These are phyloP conservation scores for Gymnorhina tibicen DNA, from an alignment of 2,113 vertebrate species.

Conservation along the genomic window DNA sequence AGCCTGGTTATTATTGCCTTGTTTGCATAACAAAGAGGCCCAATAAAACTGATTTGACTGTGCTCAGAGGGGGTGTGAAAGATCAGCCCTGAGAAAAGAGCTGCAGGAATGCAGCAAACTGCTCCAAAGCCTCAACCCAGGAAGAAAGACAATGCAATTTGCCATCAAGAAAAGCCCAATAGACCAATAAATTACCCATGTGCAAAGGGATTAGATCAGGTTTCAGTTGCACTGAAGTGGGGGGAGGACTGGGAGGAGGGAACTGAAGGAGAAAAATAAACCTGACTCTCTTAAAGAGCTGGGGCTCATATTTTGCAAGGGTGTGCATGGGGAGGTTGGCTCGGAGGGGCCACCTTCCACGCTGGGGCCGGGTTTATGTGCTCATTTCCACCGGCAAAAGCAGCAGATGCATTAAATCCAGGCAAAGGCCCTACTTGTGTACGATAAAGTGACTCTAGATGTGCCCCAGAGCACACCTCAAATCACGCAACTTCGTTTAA, in stretches of 20 bases:
- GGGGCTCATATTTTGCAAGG: slow-evolving; percentile 47
- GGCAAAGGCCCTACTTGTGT: background rate
- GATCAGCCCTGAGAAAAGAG: slow-evolving; percentile 65
- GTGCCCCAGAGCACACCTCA: background rate
- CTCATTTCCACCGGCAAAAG: background rate
- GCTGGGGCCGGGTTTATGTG: background rate
- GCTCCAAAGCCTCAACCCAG: slow-evolving; percentile 65
- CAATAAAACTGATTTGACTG: slow-evolving; percentile 74
- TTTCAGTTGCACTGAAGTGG: slow-evolving; percentile 74
- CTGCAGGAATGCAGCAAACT: slow-evolving; percentile 66
- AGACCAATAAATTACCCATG: slow-evolving; percentile 86
- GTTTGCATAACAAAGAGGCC: slow-evolving; percentile 80
- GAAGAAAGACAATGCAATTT: slow-evolving; percentile 87
- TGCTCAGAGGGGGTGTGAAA: slow-evolving; percentile 68
- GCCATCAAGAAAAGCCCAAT: slow-evolving; percentile 82
- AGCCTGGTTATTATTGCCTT: slow-evolving; percentile 70
- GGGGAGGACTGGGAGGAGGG: slow-evolving; percentile 38
- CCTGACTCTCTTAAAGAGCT: slow-evolving; percentile 76
- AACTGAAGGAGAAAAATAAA: slow-evolving; percentile 45
- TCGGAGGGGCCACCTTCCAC: background rate
- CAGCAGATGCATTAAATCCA: background rate
- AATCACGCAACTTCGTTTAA: background rate
- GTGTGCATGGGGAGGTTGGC: background rate
- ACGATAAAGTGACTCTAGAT: background rate
- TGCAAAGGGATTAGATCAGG: slow-evolving; percentile 84